A percentile compares a stretch with the other conserved stretches of the same genome.
phyloP scores from a whole-genome alignment of 2,797 vertebrate species.

The Glyptemys insculpta region DNA sequence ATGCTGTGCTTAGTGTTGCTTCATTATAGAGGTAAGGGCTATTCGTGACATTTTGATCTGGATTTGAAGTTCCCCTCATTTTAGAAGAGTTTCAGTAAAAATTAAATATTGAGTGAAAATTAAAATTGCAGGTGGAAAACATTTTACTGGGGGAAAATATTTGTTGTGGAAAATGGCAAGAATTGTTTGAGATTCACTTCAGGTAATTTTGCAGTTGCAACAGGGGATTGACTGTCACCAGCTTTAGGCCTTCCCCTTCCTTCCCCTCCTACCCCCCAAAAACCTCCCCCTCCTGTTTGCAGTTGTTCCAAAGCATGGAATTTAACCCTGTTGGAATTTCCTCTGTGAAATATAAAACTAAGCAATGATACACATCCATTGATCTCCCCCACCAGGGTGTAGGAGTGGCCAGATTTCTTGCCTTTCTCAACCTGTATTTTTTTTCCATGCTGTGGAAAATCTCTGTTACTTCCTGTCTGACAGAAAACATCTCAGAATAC shows the following conservation, averaged over 20 bases:
- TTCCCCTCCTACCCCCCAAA: neutral
- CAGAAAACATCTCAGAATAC: neutral
- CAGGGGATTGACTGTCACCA: neutral
- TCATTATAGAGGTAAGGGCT: neutral
- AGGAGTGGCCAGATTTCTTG: neutral
- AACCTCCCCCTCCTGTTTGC: neutral
- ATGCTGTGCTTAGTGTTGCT: neutral
- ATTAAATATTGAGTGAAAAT: neutral
- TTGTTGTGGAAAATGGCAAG: neutral
- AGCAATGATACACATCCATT: neutral
- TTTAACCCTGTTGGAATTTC: neutral
- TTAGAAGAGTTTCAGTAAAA: neutral
- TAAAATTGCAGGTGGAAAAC: neutral
- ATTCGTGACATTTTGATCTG: neutral
- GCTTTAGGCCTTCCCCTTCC: neutral
- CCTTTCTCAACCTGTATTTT: accelerated
- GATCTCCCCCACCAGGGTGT: neutral
- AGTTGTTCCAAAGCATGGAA: neutral
- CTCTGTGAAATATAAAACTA: neutral
- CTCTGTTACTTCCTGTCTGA: neutral
- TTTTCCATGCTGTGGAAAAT: neutral
- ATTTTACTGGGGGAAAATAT: neutral
- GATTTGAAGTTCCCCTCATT: neutral
- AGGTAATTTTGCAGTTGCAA: neutral
- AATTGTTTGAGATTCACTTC: neutral